Evolutionary conservation across 1,140 invertebrate genomes (phyloP).

Genomic region (Aphidius ervi): DNA sequence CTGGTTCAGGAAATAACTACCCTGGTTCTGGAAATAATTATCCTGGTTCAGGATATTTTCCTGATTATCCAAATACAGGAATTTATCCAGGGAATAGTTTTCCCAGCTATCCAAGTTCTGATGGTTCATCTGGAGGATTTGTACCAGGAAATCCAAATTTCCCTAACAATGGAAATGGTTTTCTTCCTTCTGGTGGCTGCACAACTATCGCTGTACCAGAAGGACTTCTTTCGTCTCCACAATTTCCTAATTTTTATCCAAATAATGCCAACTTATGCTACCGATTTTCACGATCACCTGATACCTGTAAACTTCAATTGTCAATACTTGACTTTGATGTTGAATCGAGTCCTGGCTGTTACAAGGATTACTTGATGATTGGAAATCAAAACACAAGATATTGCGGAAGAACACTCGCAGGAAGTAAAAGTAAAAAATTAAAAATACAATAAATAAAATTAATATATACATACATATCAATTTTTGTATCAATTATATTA

Average conservation of each 20-base stretch:
- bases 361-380: conserved; percentile 40
- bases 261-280: conserved; percentile 37
- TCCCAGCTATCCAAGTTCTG: conserved; percentile 7
- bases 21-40: conserved; percentile 24
- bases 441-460: conserved; percentile 5
- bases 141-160: conserved; percentile 25
- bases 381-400: conserved; percentile 33
- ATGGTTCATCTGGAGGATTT: conserved; percentile 22
- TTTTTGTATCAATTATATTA: conserved; percentile 12
- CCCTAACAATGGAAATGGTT: conserved; percentile 23
- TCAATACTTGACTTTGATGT: conserved; percentile 43
- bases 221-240: conserved; percentile 32
- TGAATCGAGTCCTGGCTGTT: conserved; percentile 37
- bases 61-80: neutral
- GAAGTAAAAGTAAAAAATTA: conserved; percentile 35
- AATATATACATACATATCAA: neutral
- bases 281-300: conserved; percentile 35
- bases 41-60: neutral
- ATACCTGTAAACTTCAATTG: conserved; percentile 35
- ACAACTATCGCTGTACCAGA: conserved; percentile 27
- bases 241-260: conserved; percentile 35
- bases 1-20: conserved; percentile 7
- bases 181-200: conserved; percentile 26
- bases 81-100: conserved; percentile 10
- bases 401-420: conserved; percentile 37